phyloP scores from a whole-genome alignment of 2,113 vertebrate species.

The Chamaetylas fuelleborni region DNA sequence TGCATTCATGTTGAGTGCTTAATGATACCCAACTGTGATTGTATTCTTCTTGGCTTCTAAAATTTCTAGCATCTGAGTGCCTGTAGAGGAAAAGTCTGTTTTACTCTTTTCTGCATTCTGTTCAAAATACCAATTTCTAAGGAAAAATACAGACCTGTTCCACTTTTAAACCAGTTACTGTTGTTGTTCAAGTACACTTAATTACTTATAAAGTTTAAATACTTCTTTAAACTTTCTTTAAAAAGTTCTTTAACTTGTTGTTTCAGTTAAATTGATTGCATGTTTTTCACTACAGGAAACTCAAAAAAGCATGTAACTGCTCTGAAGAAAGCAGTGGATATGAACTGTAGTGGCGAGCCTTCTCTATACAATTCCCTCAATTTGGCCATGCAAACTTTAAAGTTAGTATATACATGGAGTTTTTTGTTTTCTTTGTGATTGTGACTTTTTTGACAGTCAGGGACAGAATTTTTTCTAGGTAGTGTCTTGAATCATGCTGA shows the following conservation, averaged over 20 bases:
- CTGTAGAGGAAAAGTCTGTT: neutral
- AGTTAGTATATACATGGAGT: constrained; percentile 74
- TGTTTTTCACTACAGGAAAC: constrained; percentile 79
- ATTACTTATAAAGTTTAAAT: neutral
- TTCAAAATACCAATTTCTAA: neutral
- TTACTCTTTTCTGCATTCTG: neutral
- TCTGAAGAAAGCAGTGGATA: constrained; percentile 90
- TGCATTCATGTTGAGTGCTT: neutral
- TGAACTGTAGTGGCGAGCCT: constrained; percentile 89
- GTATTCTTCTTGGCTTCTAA: neutral
- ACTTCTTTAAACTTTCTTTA: neutral
- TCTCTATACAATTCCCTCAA: constrained; percentile 94
- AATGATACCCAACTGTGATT: neutral
- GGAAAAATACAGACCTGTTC: neutral
- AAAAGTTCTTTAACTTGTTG: neutral
- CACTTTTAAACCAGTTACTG: neutral
- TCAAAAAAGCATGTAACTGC: constrained; percentile 86
- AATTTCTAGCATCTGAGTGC: neutral
- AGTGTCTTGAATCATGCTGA: neutral
- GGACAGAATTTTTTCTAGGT: neutral
- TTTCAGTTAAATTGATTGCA: neutral
- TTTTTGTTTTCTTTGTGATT: neutral
- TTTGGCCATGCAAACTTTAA: constrained; percentile 89
- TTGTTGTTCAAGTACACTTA: neutral
- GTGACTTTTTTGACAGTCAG: neutral